These are phyloP conservation scores for Urocitellus parryii DNA, from an alignment of 2,113 vertebrate genomes.

Conservation along the genomic window DNA sequence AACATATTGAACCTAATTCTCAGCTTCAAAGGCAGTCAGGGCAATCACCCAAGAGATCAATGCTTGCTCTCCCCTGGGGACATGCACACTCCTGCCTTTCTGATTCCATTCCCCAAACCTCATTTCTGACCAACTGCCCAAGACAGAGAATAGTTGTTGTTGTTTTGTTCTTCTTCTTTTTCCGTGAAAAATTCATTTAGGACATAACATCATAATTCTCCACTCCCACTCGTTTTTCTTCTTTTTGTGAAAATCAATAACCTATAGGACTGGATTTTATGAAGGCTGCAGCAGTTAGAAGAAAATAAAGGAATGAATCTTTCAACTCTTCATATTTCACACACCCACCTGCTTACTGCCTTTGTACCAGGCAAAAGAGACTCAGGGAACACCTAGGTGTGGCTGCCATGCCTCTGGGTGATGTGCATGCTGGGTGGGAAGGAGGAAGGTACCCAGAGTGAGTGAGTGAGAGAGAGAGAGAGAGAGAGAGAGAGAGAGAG, in stretches of 20 bases:
- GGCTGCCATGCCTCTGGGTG: neutral
- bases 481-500: too few species aligned
- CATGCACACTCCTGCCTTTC: neutral
- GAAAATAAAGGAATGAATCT: conserved; percentile 82
- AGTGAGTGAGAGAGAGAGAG: neutral
- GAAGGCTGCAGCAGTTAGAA: conserved; percentile 74
- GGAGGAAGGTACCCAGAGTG: neutral
- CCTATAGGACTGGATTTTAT: conserved; percentile 78
- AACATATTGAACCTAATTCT: conserved; percentile 81
- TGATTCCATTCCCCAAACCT: conserved; percentile 46
- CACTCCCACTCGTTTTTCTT: conserved; percentile 80
- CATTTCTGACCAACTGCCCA: conserved; percentile 73
- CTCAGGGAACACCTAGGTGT: neutral
- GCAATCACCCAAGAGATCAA: conserved; percentile 77
- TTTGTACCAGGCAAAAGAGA: conserved; percentile 3
- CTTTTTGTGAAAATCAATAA: conserved; percentile 82
- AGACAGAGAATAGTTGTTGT: conserved; percentile 60
- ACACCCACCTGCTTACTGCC: conserved; percentile 61
- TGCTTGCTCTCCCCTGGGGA: conserved; percentile 62
- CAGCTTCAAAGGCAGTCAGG: conserved; percentile 69
- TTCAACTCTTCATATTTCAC: conserved; percentile 66
- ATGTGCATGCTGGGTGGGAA: too few species aligned
- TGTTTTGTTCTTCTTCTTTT: conserved; percentile 62
- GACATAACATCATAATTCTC: conserved; percentile 83
- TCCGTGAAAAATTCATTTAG: conserved; percentile 81